A percentile compares a stretch with the other conserved stretches of the same genome.
phyloP scores from a whole-genome alignment of 2,888 invertebrate species.

The Glaucopsyche alexis region DNA sequence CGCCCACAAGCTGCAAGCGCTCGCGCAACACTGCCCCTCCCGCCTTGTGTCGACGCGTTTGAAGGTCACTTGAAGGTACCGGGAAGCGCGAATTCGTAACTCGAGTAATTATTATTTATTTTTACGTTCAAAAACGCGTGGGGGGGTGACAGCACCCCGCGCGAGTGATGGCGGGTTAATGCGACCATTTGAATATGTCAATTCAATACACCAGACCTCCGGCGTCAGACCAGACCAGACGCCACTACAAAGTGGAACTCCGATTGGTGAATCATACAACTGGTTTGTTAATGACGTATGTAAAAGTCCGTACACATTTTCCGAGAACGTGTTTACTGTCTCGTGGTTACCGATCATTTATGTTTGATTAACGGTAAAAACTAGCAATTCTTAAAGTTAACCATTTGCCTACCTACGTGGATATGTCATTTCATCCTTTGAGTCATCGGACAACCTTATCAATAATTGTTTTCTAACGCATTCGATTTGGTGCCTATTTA shows the following conservation, averaged over 20 bases:
- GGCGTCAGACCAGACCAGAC: constrained; percentile 44
- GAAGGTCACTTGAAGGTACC: too few relatives aligned
- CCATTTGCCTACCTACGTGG: neutral
- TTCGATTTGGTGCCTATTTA: too few relatives aligned
- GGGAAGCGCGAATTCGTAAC: too few relatives aligned
- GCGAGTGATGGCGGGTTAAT: constrained; percentile 25
- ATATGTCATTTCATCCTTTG: neutral
- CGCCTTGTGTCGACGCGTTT: too few relatives aligned
- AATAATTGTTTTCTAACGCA: neutral
- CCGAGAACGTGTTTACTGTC: constrained; percentile 17
- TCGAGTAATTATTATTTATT: too few relatives aligned
- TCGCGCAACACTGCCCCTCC: too few relatives aligned
- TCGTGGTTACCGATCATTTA: constrained; percentile 14
- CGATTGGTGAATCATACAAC: constrained; percentile 55
- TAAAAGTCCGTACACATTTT: constrained; percentile 19
- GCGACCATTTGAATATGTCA: constrained; percentile 40
- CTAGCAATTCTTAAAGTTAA: neutral
- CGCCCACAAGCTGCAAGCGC: too few relatives aligned
- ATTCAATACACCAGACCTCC: constrained; percentile 42
- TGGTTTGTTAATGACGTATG: constrained; percentile 42
- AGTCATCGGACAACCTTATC: neutral
- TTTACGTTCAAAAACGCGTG: too few relatives aligned
- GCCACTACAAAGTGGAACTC: constrained; percentile 45
- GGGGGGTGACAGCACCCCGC: too few relatives aligned
- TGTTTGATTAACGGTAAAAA: constrained; percentile 1